A percentile compares a stretch with the other conserved stretches of the same genome.
Evolutionary conservation across 1,140 invertebrate genomes (phyloP).

Genomic region (Scaptodrosophila lebanonensis): DNA sequence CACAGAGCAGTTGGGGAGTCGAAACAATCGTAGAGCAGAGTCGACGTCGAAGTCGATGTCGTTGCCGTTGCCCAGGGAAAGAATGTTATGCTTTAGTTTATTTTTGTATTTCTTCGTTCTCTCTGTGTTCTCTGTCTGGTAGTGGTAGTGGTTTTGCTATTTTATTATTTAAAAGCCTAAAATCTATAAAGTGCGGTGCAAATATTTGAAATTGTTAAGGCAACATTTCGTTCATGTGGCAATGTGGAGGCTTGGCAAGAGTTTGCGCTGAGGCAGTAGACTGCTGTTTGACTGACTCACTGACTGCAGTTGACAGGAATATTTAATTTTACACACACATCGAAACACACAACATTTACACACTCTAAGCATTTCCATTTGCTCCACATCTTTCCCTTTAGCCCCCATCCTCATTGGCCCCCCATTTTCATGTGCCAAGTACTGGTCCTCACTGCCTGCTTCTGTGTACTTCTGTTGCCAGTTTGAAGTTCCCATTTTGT

Average conservation of each 20-base stretch:
- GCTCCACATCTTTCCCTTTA: constrained; percentile 8
- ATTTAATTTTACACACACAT: constrained; percentile 61
- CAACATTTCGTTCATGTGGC: constrained; percentile 43
- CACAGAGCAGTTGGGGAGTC: too few species aligned
- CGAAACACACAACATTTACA: neutral
- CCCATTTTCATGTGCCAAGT: too few species aligned
- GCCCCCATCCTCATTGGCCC: too few species aligned
- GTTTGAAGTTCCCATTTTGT: constrained; percentile 45
- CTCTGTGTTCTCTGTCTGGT: constrained; percentile 2
- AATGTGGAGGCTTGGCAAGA: too few species aligned
- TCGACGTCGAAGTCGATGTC: constrained; percentile 38
- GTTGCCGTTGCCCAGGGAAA: constrained; percentile 5
- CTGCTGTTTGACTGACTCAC: constrained; percentile 42
- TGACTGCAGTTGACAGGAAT: constrained; percentile 72
- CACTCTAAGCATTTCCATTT: constrained; percentile 35
- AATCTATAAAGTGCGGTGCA: constrained; percentile 73
- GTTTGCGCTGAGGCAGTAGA: neutral
- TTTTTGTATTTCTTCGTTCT: constrained; percentile 10
- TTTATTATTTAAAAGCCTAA: constrained; percentile 74
- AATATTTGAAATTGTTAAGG: constrained; percentile 69
- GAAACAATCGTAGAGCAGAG: constrained; percentile 3
- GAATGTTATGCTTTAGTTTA: constrained; percentile 25
- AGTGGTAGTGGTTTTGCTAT: constrained; percentile 38
- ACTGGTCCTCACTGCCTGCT: constrained; percentile 37
- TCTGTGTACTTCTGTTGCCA: constrained; percentile 49